These are phyloP conservation scores for Chrosomus eos DNA, from an alignment of 2,797 vertebrate genomes.

Conservation along the genomic window DNA sequence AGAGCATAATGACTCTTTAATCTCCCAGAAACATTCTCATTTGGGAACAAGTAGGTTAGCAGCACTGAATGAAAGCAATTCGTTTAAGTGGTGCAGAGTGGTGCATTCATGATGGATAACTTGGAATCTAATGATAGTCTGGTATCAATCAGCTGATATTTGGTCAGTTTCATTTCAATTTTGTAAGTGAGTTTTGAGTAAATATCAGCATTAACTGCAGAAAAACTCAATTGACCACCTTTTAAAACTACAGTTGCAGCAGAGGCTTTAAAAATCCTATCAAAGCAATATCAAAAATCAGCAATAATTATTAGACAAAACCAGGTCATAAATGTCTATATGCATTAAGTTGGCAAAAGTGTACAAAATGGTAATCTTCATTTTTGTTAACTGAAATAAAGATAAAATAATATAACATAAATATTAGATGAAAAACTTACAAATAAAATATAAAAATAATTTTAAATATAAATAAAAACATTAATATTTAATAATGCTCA, in stretches of 20 bases:
- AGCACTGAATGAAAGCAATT: conserved; percentile 28
- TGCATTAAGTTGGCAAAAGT: background rate
- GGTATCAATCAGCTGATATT: background rate
- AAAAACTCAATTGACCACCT: background rate
- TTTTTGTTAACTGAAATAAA: background rate
- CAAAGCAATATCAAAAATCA: background rate
- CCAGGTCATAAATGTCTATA: background rate
- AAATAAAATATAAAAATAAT: background rate
- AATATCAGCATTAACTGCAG: background rate
- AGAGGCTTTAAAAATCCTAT: background rate
- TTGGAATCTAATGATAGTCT: background rate
- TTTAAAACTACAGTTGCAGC: background rate
- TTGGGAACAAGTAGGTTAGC: conserved; percentile 2
- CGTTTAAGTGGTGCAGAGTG: conserved; percentile 25
- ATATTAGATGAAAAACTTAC: background rate
- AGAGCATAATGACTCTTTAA: conserved; percentile 30
- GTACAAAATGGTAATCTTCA: background rate
- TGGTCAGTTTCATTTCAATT: background rate
- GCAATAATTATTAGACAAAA: background rate
- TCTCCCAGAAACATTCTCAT: conserved; percentile 33
- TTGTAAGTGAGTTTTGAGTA: conserved; percentile 14
- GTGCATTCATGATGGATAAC: conserved; percentile 16
- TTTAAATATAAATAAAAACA: background rate
- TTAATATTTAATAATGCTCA: background rate
- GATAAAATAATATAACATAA: background rate